Evolutionary conservation across 2,113 vertebrate species (phyloP).

Genomic region (Thamnophis sirtalis): DNA sequence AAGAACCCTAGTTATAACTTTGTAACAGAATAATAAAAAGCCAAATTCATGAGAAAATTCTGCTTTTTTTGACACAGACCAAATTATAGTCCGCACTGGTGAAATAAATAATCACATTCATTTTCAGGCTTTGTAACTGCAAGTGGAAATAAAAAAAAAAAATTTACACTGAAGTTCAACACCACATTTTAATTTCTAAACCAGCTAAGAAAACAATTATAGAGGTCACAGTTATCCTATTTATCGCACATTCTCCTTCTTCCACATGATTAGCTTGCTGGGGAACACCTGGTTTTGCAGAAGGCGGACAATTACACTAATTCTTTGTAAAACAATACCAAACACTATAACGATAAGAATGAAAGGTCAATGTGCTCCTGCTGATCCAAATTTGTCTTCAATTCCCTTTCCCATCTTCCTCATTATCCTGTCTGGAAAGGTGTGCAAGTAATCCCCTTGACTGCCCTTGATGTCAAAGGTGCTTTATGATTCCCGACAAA

Average conservation of each 20-base stretch:
- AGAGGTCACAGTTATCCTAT: conserved; percentile 13
- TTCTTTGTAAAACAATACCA: conserved; percentile 31
- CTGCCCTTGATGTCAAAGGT: conserved; percentile 66
- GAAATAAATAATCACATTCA: conserved; percentile 29
- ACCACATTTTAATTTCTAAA: background rate
- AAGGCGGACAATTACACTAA: conserved; percentile 23
- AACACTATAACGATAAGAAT: conserved; percentile 10
- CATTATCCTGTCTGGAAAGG: conserved; percentile 43
- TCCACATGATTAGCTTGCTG: conserved; percentile 30
- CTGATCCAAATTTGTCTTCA: conserved; percentile 50
- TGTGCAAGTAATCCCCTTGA: conserved; percentile 54
- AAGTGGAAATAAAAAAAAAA: conserved; percentile 25
- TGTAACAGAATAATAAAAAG: conserved; percentile 23
- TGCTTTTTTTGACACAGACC: conserved; percentile 36
- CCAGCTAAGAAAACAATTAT: conserved; percentile 34
- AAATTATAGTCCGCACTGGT: conserved; percentile 32
- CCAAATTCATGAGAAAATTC: conserved; percentile 29
- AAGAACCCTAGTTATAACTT: conserved; percentile 13
- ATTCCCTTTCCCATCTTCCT: conserved; percentile 24
- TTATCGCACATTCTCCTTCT: conserved; percentile 24
- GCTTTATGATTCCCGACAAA: conserved; percentile 61
- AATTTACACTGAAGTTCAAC: conserved; percentile 34
- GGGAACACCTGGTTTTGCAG: conserved; percentile 21
- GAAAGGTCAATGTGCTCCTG: conserved; percentile 40
- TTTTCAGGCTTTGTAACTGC: conserved; percentile 10